Conservation (phyloP, 2,888 invertebrate genomes). For the Cheilosia grossa region DNA sequence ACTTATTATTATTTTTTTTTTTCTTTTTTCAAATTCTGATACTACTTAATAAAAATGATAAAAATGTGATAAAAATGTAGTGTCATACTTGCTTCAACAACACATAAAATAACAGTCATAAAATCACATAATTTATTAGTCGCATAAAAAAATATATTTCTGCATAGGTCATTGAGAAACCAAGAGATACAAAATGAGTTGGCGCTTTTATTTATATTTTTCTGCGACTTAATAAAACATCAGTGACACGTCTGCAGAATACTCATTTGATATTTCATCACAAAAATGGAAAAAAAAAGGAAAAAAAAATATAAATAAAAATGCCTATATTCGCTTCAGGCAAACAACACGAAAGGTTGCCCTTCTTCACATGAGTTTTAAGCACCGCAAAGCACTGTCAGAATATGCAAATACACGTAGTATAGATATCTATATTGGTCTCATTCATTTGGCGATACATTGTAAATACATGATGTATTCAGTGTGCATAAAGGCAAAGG, state of each 20-base stretch:
- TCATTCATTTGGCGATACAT: constrained; percentile 10
- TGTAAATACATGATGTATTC: background rate
- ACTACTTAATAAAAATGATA: too few relatives aligned
- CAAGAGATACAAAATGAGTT: background rate
- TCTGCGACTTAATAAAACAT: background rate
- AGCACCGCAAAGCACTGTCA: constrained; percentile 15
- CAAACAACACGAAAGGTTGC: background rate
- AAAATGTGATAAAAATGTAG: too few relatives aligned
- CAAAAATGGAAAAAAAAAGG: background rate
- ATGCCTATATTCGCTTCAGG: background rate
- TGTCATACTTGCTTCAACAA: too few relatives aligned
- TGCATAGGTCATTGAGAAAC: background rate
- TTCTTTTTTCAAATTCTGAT: too few relatives aligned
- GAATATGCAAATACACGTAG: constrained; percentile 24
- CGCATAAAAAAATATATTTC: too few relatives aligned
- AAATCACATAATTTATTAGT: too few relatives aligned
- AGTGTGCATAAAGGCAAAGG: background rate
- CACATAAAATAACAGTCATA: too few relatives aligned
- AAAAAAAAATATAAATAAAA: background rate
- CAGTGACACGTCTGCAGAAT: background rate
- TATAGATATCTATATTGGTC: too few relatives aligned
- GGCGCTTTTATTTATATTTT: background rate
- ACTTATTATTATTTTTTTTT: too few relatives aligned
- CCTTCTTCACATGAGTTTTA: constrained; percentile 15
- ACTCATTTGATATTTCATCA: background rate